Evolutionary conservation across 1,140 invertebrate species (phyloP).

Genomic region (Drosophila simulans): DNA sequence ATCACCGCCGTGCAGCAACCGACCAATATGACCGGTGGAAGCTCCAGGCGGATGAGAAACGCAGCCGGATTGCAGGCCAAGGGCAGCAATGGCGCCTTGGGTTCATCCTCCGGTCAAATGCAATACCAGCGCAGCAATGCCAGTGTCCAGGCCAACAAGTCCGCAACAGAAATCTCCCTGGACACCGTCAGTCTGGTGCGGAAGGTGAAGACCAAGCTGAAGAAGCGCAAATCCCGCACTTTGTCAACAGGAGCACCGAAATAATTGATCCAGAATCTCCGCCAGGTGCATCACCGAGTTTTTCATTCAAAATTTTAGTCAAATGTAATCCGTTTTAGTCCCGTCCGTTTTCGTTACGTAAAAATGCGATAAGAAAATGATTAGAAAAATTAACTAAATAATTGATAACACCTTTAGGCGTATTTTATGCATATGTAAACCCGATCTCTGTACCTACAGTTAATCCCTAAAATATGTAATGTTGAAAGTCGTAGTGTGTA

Average conservation of each 20-base stretch:
- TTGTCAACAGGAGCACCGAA: conserved; percentile 40
- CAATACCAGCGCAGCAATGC: conserved; percentile 38
- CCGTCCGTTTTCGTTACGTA: conserved; percentile 8
- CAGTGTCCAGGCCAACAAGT: conserved; percentile 33
- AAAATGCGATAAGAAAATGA: conserved; percentile 23
- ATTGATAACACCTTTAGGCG: conserved; percentile 1
- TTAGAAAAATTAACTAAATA: conserved; percentile 44
- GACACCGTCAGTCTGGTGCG: conserved; percentile 70
- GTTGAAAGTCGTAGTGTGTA: conserved; percentile 26
- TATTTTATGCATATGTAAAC: conserved; percentile 20
- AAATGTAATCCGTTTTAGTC: conserved; percentile 3
- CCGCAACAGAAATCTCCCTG: conserved; percentile 41
- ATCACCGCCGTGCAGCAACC: conserved; percentile 85
- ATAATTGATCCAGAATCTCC: conserved; percentile 3
- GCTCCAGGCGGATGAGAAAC: conserved; percentile 54
- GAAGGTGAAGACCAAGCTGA: conserved; percentile 79
- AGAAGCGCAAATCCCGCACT: conserved; percentile 75
- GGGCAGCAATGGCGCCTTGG: conserved; percentile 6
- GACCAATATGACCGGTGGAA: conserved; percentile 21
- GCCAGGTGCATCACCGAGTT: background rate
- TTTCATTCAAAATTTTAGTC: conserved; percentile 39
- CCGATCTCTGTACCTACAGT: conserved; percentile 40
- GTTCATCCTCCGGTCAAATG: conserved; percentile 10
- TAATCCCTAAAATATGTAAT: conserved; percentile 39
- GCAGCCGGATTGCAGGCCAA: conserved; percentile 24